Evolutionary conservation across 2,113 vertebrate species (phyloP), one percentile per base, ranked within the genome.

Genomic region (Barnardius zonarius): DNA sequence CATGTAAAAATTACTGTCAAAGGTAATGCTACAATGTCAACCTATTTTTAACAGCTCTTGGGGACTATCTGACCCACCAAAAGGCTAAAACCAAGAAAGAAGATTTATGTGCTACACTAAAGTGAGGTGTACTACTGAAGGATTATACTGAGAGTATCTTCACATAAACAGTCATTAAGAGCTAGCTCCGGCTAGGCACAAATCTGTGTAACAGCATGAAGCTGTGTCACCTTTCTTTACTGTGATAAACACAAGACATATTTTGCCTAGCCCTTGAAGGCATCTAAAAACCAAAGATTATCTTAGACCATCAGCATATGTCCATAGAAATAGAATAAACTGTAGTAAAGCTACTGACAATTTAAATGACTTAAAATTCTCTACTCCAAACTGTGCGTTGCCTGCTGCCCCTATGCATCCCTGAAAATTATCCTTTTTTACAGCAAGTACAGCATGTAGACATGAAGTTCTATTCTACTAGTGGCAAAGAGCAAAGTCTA

Each of bases 381-480:
- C 24, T 19, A 24, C 6, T 5, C 3, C 9, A 64, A 27, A 5
- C 3, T 49, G 4, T 27, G 39, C 28, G 23, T 5, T 64, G 16
- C 13, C 30, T 84, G 20, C 9, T 37, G 1, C 6, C 27, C 13
- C 6, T 5, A 20, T 0, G 2, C 27, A 15, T 44, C 9, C 20
- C 4, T n/a, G 22, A 55, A 90, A 83, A 19, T 52, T 3, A 46
- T 30, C 5, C 1, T 2, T 17, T 57, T 70, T 39, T 43, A 24
- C 6, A 69, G 5, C 11, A 74, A 74, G 24, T 46, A 57, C 55
- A 78, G 13, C 9, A 55, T 28, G 9, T 23, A 85, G 33, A 62
- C 12, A 33, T 48, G 13, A 66, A 43, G 49, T 74, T 84, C 35
- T 77, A 23, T 59, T 86, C 31, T 73, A 68, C 15, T 30, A 62